These are phyloP conservation scores for Papilio demoleus DNA, from an alignment of 2,888 invertebrate genomes.

Conservation along the genomic window DNA sequence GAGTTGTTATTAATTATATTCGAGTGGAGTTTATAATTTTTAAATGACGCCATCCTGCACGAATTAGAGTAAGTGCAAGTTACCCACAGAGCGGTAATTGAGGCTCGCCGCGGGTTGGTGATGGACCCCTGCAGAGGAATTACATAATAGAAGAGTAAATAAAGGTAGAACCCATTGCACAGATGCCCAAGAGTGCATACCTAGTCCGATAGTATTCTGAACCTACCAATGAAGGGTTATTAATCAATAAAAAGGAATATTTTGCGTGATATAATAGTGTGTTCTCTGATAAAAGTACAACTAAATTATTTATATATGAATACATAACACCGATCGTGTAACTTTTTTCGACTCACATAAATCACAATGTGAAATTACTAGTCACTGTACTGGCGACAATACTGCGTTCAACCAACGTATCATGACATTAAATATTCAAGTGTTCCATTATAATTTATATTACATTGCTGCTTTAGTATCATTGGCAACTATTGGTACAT, in stretches of 20 bases:
- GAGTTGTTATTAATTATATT: background rate
- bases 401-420: constrained; percentile 64
- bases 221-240: background rate
- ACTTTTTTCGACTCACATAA: constrained; percentile 50
- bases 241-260: no score
- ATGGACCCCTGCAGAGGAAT: constrained; percentile 59
- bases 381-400: constrained; percentile 80
- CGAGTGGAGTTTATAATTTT: constrained; percentile 43
- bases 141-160: constrained; percentile 57
- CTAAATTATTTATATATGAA: background rate
- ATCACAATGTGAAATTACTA: constrained; percentile 67
- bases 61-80: constrained; percentile 48
- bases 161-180: constrained; percentile 44
- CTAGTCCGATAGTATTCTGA: background rate
- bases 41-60: constrained; percentile 46
- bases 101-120: constrained; percentile 59
- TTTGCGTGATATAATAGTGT: no score
- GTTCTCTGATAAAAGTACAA: background rate
- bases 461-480: constrained; percentile 48
- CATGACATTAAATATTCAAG: constrained; percentile 36
- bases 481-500: background rate
- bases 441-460: constrained; percentile 21
- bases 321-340: constrained; percentile 13
- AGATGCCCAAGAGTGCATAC: constrained; percentile 31
- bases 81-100: constrained; percentile 71